These are phyloP conservation scores for Riparia riparia DNA, from an alignment of 2,113 vertebrate genomes.

Conservation along the genomic window DNA sequence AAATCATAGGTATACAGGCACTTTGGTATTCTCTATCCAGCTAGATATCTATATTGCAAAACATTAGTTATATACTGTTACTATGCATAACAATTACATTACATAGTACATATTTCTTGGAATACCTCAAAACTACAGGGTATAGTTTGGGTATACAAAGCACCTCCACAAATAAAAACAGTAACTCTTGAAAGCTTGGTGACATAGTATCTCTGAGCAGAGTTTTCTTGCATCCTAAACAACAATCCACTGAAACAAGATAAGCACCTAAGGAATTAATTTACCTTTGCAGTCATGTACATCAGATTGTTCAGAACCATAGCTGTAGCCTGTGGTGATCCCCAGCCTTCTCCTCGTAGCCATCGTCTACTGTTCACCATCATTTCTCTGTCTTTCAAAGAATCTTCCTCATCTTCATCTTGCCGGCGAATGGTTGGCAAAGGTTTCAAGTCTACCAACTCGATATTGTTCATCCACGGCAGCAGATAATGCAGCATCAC, in stretches of 20 bases:
- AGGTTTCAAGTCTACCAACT: conserved; percentile 92
- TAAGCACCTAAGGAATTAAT: not conserved
- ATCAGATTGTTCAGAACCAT: conserved; percentile 99
- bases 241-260: not conserved
- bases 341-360: conserved; percentile 96
- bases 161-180: not conserved
- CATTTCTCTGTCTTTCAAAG: conserved; percentile 85
- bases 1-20: accelerated
- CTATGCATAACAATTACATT: not conserved
- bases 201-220: not conserved
- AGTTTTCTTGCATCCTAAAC: not conserved
- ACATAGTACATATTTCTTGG: accelerated
- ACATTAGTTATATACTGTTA: not conserved
- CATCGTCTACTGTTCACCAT: conserved; percentile 97
- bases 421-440: conserved; percentile 80
- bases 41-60: not conserved
- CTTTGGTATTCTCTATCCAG: not conserved
- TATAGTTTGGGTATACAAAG: not conserved
- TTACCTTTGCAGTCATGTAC: conserved; percentile 99
- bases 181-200: not conserved
- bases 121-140: not conserved
- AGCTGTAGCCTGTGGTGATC: conserved; percentile 93
- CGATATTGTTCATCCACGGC: conserved; percentile 99
- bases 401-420: conserved; percentile 91
- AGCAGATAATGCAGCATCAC: conserved; percentile 98